Conservation (phyloP, 2,888 invertebrate species). For the Pegoplata infirma region DNA sequence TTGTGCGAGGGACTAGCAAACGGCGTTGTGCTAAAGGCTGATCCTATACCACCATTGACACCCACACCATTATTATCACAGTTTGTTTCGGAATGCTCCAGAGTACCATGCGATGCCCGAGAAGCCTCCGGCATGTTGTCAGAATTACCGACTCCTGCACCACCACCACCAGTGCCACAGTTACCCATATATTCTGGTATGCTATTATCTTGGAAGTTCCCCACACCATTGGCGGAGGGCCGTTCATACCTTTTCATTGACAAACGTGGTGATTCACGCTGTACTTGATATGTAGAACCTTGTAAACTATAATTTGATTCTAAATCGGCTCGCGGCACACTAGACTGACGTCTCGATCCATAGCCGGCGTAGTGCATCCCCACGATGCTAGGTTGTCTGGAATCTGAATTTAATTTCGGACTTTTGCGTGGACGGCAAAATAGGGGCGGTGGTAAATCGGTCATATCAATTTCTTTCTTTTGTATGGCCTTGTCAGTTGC, state of each 20-base stretch:
- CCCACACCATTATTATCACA: conserved; percentile 75
- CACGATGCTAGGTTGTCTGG: conserved; percentile 87
- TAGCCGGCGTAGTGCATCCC: conserved; percentile 80
- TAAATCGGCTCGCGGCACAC: conserved; percentile 81
- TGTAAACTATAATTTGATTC: conserved; percentile 81
- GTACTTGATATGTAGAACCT: conserved; percentile 76
- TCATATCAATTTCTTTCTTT: conserved; percentile 85
- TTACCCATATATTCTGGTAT: conserved; percentile 67
- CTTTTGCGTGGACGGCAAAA: conserved; percentile 90
- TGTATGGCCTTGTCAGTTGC: conserved; percentile 91
- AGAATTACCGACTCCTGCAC: conserved; percentile 54
- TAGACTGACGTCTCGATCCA: conserved; percentile 83
- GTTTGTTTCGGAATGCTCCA: conserved; percentile 78
- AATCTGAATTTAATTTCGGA: conserved; percentile 87
- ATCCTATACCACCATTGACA: conserved; percentile 65
- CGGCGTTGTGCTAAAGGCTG: conserved; percentile 47
- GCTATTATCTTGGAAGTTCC: conserved; percentile 70
- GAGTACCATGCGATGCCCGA: conserved; percentile 75
- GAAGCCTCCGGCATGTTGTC: conserved; percentile 70
- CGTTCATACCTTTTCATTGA: conserved; percentile 78
- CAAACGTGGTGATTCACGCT: conserved; percentile 76
- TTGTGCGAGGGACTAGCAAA: conserved; percentile 65
- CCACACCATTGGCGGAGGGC: conserved; percentile 78
- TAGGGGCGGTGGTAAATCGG: conserved; percentile 87
- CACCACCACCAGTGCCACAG: conserved; percentile 62